A percentile compares a stretch with the other conserved stretches of the same genome.
These are phyloP conservation scores for Hypomesus transpacificus DNA, from an alignment of 2,113 vertebrate species.

Conservation along the genomic window DNA sequence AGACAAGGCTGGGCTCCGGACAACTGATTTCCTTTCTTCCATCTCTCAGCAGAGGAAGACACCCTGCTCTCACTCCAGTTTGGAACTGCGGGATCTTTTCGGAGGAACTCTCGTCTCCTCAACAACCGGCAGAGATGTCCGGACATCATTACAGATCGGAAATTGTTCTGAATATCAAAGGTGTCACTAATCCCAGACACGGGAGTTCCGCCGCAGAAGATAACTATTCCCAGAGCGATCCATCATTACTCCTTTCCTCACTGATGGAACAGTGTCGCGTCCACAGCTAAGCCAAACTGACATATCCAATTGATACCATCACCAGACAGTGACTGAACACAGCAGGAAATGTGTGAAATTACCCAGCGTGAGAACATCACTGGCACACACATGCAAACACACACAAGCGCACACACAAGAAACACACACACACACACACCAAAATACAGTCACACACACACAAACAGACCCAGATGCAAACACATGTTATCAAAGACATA, in stretches of 20 bases:
- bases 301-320: constrained; percentile 4
- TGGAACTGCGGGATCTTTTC: background rate
- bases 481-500: too few relatives aligned
- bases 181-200: background rate
- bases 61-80: too few relatives aligned
- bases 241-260: background rate
- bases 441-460: background rate
- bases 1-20: background rate
- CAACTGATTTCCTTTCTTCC: background rate
- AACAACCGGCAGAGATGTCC: background rate
- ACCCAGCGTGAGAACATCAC: background rate
- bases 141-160: background rate
- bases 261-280: background rate
- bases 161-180: background rate
- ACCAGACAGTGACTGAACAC: background rate
- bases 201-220: background rate
- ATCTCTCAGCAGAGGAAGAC: too few relatives aligned
- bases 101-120: background rate
- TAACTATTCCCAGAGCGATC: background rate
- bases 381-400: background rate
- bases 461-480: background rate
- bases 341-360: constrained; percentile 1
- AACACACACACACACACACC: background rate
- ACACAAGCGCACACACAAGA: background rate
- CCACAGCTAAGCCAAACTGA: constrained; percentile 3